Evolutionary conservation across 1,140 invertebrate genomes (phyloP).

Genomic region (Macrosteles quadrilineatus): DNA sequence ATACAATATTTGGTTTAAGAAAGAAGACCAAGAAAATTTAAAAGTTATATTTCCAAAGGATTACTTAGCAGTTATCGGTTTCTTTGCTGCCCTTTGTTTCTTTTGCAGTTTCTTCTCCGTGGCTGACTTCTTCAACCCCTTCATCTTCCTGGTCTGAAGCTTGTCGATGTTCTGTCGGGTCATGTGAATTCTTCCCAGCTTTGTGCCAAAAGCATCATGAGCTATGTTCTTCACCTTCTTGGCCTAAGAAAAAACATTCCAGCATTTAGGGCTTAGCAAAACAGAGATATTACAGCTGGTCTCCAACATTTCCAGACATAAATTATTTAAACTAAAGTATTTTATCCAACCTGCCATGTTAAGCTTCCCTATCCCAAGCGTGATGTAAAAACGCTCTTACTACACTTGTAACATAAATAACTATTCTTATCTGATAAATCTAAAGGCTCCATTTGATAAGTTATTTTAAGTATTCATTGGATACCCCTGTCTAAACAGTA

Average conservation of each 20-base stretch:
- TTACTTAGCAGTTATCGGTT: background rate
- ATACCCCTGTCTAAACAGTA: no score
- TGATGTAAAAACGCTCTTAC: background rate
- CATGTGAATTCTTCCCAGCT: conserved; percentile 90
- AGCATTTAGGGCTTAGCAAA: conserved; percentile 9
- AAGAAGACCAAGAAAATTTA: no score
- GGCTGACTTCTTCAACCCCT: conserved; percentile 78
- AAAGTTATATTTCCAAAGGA: no score
- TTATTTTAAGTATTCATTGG: no score
- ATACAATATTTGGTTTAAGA: no score
- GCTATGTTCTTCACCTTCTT: conserved; percentile 91
- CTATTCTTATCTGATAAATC: no score
- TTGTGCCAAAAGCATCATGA: conserved; percentile 83
- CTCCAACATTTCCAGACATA: background rate
- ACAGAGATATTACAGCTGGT: background rate
- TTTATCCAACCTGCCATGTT: no score
- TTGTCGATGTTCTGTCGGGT: conserved; percentile 82
- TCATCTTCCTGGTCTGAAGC: conserved; percentile 93
- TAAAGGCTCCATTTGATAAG: no score
- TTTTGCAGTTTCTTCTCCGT: conserved; percentile 65
- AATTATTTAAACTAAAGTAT: background rate
- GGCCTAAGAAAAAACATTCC: conserved; percentile 53
- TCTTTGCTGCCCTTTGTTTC: conserved; percentile 31
- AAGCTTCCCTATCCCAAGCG: no score
- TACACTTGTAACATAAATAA: no score